Conservation (phyloP, 2,113 vertebrate genomes). For the Megalops atlanticus region DNA sequence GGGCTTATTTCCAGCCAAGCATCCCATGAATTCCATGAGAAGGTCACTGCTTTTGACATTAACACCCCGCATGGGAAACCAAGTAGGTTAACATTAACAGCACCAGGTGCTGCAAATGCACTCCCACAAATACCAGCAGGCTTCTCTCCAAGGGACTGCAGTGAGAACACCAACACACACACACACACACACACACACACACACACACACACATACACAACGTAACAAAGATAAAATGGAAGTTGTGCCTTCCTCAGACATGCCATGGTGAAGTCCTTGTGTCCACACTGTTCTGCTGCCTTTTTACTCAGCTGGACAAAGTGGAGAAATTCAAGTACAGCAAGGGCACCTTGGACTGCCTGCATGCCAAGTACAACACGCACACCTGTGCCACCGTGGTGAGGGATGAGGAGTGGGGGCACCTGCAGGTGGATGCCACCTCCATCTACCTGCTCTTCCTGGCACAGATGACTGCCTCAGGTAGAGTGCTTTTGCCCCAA, state of each 20-base stretch:
- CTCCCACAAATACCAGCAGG: neutral
- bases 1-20: neutral
- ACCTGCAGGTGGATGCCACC: conserved; percentile 91
- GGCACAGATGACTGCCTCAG: conserved; percentile 94
- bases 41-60: conserved; percentile 9
- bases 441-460: conserved; percentile 90
- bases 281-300: neutral
- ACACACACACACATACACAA: conserved; percentile 8
- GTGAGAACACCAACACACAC: conserved; percentile 33
- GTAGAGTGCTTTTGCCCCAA: conserved; percentile 41
- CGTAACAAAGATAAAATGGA: too few relatives aligned
- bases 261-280: neutral
- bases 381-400: conserved; percentile 84
- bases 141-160: too few relatives aligned
- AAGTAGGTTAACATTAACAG: neutral
- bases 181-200: conserved; percentile 41
- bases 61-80: neutral
- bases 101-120: neutral
- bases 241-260: neutral
- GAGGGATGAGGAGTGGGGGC: conserved; percentile 89
- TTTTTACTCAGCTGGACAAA: conserved; percentile 80
- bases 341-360: conserved; percentile 81
- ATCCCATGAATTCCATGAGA: neutral
- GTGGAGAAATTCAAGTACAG: conserved; percentile 95
- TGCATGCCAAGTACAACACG: conserved; percentile 92